These are phyloP conservation scores for Drosophila austrosaltans DNA, from an alignment of 2,888 invertebrate genomes.

Conservation along the genomic window DNA sequence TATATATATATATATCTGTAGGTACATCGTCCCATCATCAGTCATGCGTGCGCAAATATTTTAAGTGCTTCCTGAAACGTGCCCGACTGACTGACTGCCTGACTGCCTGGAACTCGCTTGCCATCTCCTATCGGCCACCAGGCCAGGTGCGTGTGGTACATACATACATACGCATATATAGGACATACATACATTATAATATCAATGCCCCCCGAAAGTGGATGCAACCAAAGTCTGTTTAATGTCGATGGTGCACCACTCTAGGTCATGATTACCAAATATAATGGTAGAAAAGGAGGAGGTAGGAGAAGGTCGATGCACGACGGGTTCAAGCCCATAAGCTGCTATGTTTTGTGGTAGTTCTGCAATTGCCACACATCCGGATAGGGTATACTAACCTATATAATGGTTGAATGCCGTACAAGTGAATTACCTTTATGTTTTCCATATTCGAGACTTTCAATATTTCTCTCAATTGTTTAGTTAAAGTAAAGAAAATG, in stretches of 20 bases:
- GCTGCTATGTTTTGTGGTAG: not conserved
- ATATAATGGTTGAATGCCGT: too few species aligned
- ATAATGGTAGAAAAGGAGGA: not conserved
- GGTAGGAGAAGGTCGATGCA: not conserved
- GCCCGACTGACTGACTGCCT: conserved; percentile 33
- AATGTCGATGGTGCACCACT: conserved; percentile 7
- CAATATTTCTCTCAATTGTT: too few species aligned
- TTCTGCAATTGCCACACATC: not conserved
- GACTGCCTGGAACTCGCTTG: conserved; percentile 7
- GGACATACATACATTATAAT: conserved; percentile 15
- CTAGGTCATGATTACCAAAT: conserved; percentile 23
- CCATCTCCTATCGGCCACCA: not conserved
- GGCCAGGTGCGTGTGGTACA: conserved; percentile 10
- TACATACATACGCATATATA: not conserved
- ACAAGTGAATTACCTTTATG: too few species aligned
- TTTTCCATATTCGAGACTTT: too few species aligned
- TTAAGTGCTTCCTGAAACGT: conserved; percentile 77
- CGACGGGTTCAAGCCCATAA: not conserved
- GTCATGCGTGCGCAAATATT: conserved; percentile 79
- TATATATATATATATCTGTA: not conserved
- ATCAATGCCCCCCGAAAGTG: conserved; percentile 17
- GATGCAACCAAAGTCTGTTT: conserved; percentile 24
- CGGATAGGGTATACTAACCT: not conserved
- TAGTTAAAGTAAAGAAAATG: too few species aligned
- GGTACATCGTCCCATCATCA: conserved; percentile 64